phyloP scores from a whole-genome alignment of 2,888 invertebrate genomes.

The Rapana venosa region DNA sequence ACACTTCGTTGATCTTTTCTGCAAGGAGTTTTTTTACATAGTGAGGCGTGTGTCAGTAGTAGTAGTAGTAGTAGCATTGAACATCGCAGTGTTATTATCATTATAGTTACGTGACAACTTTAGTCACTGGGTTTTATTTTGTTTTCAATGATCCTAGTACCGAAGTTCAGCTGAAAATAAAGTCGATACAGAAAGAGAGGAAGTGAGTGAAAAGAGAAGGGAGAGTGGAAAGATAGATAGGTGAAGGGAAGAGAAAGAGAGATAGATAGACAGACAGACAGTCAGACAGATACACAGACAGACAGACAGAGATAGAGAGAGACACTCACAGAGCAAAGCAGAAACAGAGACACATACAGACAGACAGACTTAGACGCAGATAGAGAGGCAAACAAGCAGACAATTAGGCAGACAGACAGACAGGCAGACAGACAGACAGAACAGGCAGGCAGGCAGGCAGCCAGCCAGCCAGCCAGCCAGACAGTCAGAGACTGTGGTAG shows the following conservation, averaged over 20 bases:
- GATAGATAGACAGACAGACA: neutral
- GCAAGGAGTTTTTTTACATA: neutral
- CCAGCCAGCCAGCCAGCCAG: neutral
- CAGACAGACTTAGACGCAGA: neutral
- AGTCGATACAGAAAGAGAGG: neutral
- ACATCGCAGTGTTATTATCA: too few species aligned
- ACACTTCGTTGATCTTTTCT: constrained; percentile 32
- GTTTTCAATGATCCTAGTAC: neutral
- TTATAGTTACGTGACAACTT: too few species aligned
- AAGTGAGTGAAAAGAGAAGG: neutral
- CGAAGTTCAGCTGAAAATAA: neutral
- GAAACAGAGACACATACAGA: neutral
- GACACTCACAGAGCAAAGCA: neutral
- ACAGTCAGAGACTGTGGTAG: neutral
- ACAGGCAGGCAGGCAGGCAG: neutral
- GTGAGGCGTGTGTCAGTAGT: too few species aligned
- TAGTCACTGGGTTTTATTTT: neutral
- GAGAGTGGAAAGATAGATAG: neutral
- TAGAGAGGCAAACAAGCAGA: neutral
- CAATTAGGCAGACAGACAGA: neutral
- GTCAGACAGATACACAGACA: neutral
- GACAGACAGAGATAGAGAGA: neutral
- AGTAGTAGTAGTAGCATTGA: too few species aligned
- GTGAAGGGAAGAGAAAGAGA: neutral
- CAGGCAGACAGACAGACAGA: neutral